Evolutionary conservation across 2,113 vertebrate species (phyloP), one percentile per base, ranked within the genome.

Genomic region (Equus przewalskii): DNA sequence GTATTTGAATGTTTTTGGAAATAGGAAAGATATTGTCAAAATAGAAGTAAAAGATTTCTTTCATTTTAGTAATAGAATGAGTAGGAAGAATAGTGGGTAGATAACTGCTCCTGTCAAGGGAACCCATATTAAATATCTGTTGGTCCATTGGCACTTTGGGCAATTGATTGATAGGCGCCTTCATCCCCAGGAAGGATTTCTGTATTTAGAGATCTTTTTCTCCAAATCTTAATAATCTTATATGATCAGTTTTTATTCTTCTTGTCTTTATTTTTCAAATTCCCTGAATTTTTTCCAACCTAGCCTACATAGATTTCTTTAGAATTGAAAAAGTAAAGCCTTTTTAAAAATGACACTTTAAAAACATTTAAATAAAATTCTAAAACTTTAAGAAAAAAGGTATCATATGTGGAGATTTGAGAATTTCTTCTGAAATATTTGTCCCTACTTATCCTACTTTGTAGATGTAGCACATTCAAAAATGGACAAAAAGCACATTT

Each of bases 1-100:
- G 22, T 21, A 93, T 85, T 85, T 97, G 58, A 81, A 96, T 94
- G 18, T 18, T 73, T 94, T 89, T 93, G 9, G 65, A 95, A 95
- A 73, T 65, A 13, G 67, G 69, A 91, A 78, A 95, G n/a, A 46
- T 87, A 72, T 46, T 84, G 89, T 95, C 73, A 94, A 96, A 96
- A 97, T 69, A 94, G 81, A 94, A 93, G 75, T 30, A 70, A 93
- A 90, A 75, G 5, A 54, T 91, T 93, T 84, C 19, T 83, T 97
- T 90, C 19, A 79, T 73, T 97, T 96, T 87, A 81, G 65, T 72
- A 76, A 88, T 41, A 84, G 41, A 90, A 92, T 88, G 13, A 58
- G 6, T 67, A 73, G 51, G 73, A 93, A 94, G 65, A 85, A 89
- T 46, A 24, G 90, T 51, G 51, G 36, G 11, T 78, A 78, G 36